Evolutionary conservation across 2,888 invertebrate genomes (phyloP).

Genomic region (Hypomecis punctinalis): DNA sequence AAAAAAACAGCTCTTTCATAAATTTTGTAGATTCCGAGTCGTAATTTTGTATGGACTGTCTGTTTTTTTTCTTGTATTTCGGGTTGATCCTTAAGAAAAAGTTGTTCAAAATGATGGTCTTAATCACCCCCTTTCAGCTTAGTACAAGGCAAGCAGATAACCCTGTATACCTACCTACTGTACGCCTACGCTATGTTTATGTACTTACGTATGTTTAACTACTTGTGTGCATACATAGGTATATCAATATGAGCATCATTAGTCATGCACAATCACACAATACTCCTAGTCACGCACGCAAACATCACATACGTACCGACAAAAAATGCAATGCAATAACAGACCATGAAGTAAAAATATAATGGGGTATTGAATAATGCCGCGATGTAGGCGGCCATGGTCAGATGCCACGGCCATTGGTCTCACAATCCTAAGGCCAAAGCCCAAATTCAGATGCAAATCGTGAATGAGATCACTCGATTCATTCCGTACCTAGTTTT

Average conservation of each 20-base stretch:
- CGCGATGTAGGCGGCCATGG: slow-evolving; percentile 47
- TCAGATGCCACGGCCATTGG: slow-evolving; percentile 42
- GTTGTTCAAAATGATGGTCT: too few species aligned
- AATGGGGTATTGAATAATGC: slow-evolving; percentile 20
- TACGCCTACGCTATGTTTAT: too few species aligned
- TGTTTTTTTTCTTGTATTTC: too few species aligned
- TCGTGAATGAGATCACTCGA: slow-evolving; percentile 68
- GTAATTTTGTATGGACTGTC: too few species aligned
- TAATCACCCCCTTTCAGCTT: too few species aligned
- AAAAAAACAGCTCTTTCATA: too few species aligned
- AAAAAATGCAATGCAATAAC: slow-evolving; percentile 38
- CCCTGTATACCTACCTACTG: too few species aligned
- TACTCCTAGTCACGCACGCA: slow-evolving; percentile 9
- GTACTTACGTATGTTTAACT: not conserved
- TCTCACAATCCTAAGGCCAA: slow-evolving; percentile 50
- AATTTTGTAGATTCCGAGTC: too few species aligned
- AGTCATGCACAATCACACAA: slow-evolving; percentile 27
- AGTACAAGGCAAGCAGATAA: too few species aligned
- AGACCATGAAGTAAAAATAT: slow-evolving; percentile 33
- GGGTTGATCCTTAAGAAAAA: too few species aligned
- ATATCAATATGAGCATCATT: slow-evolving; percentile 21
- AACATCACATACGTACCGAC: slow-evolving; percentile 8
- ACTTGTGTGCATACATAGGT: not conserved
- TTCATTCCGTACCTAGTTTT: slow-evolving; percentile 44
- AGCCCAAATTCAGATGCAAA: slow-evolving; percentile 71